Conservation (phyloP, 2,113 vertebrate species). For the Rhadina sibilatrix region DNA sequence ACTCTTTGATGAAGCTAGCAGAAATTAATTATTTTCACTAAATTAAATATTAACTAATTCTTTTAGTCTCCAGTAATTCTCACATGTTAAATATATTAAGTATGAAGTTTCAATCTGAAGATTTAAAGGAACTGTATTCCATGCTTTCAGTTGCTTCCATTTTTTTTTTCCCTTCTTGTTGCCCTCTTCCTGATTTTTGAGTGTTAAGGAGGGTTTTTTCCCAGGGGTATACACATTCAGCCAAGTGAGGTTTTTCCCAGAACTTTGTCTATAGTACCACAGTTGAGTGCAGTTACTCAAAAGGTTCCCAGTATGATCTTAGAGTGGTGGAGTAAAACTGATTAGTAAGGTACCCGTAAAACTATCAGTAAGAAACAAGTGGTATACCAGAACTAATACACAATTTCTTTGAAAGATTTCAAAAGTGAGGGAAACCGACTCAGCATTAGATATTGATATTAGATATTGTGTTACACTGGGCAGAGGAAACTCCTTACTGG, state of each 20-base stretch:
- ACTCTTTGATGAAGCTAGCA: neutral
- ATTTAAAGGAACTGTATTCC: neutral
- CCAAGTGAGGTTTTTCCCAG: neutral
- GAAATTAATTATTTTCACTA: neutral
- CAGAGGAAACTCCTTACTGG: neutral
- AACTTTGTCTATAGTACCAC: neutral
- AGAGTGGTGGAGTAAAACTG: neutral
- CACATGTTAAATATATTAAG: neutral
- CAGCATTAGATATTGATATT: no score
- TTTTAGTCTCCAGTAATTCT: neutral
- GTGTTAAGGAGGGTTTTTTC: neutral
- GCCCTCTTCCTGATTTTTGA: neutral
- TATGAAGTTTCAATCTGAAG: neutral
- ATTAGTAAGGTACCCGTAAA: neutral
- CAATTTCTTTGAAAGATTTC: neutral
- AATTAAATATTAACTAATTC: neutral
- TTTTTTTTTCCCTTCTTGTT: neutral
- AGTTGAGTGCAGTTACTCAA: neutral
- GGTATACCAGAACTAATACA: neutral
- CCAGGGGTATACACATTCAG: neutral
- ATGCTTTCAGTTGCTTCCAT: neutral
- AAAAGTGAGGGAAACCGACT: rapidly evolving
- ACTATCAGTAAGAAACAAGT: neutral
- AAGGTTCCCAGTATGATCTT: neutral
- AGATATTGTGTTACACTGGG: rapidly evolving